Evolutionary conservation across 2,888 invertebrate species (phyloP), one percentile per base, ranked within the genome.

Genomic region (Stenichneumon culpator): DNA sequence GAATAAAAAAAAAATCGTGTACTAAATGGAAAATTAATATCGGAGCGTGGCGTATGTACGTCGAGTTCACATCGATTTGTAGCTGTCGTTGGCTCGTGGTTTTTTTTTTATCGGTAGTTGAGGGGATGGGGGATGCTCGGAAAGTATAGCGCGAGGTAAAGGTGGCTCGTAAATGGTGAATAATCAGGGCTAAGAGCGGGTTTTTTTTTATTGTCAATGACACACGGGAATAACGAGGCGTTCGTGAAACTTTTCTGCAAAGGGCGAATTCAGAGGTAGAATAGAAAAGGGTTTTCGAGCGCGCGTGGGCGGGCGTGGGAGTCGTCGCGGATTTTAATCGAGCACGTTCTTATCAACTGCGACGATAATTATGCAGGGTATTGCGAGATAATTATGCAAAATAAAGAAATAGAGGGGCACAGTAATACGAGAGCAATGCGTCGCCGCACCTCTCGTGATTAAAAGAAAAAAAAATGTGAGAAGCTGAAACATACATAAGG

Each of bases 1-100:
- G 60, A 73, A 65, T 70, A 5, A 39, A 54, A 28, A 11, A 60
- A 60, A 72, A 84, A 70, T 60, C 73, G 57, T 78, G 36, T 19
- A 69, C 63, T 70, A 52, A 25, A 74, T 54, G 44, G 44, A 57
- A 65, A 67, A 63, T 67, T 28, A 78, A 67, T 78, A 68, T 68
- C 78, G 54, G 32, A 50, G 50, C 25, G 47, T 60, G 47, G 67
- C 72, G 72, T 78, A 72, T 50, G 16, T 73, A 32, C 28, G 54
- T 74, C 75, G 79, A 83, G 69, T 79, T 79, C 69, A 75, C 75
- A 75, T 72, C 75, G 75, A 72, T 84, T 79, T 77, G 52, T 69
- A 70, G 50, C 22, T 60, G 65, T 79, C 70, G 36, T 70, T 70
- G 47, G 47, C 36, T 63, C 57, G 16, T 44, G 2, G 22, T 52